Evolutionary conservation across 92 coral and sea anemone genomes (phyloP).

Genomic region (Meandrina meandrites): DNA sequence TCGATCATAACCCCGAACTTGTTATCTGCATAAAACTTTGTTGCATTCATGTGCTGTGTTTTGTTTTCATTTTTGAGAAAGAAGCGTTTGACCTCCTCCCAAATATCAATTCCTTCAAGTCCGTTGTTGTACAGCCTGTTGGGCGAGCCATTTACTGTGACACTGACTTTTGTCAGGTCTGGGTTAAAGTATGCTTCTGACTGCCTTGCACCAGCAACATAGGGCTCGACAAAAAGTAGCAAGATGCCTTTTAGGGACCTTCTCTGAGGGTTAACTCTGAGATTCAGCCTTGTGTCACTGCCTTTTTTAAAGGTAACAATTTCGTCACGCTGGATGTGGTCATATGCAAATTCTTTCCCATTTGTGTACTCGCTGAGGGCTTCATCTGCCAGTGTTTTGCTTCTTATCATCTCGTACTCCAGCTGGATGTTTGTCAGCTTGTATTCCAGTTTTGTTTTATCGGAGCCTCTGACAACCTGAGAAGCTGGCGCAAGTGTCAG

Average conservation of each 20-base stretch:
- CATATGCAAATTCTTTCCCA: conserved; percentile 9
- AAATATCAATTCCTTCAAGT: conserved; percentile 8
- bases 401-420: conserved; percentile 4
- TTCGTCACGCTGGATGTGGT: conserved; percentile 10
- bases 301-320: not conserved
- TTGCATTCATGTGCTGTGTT: not conserved
- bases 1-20: conserved; percentile 1
- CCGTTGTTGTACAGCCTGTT: conserved; percentile 38
- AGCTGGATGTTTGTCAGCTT: conserved; percentile 15
- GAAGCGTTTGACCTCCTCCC: conserved; percentile 14
- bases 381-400: not conserved
- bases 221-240: conserved; percentile 31
- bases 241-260: conserved; percentile 23
- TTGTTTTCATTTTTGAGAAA: not conserved
- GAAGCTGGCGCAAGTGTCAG: too few relatives aligned
- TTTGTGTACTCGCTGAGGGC: not conserved
- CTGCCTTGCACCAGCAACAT: conserved; percentile 14
- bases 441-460: too few relatives aligned
- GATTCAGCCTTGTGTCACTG: not conserved
- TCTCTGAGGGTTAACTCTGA: not conserved
- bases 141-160: conserved; percentile 40
- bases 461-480: too few relatives aligned
- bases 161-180: conserved; percentile 27
- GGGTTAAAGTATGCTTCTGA: conserved; percentile 37
- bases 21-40: not conserved